These are phyloP conservation scores for Donacobius atricapilla DNA, from an alignment of 2,113 vertebrate genomes.

Conservation along the genomic window DNA sequence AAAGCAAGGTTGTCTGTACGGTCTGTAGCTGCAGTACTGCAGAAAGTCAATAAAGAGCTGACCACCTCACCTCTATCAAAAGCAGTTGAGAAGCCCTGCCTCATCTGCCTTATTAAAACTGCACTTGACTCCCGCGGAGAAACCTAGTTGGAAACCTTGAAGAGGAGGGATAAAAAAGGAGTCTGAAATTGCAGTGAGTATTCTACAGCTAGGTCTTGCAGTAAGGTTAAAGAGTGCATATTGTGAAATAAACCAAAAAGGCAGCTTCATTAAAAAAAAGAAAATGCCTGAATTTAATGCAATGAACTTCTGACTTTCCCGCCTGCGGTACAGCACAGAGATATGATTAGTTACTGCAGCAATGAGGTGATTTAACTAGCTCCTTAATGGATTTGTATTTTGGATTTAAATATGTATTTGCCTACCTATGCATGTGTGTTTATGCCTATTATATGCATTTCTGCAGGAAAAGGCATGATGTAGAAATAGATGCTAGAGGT, in stretches of 20 bases:
- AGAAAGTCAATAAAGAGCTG: slow-evolving; percentile 64
- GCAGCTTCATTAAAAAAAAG: background rate
- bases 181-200: slow-evolving; percentile 56
- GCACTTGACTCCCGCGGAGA: slow-evolving; percentile 27
- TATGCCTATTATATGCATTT: background rate
- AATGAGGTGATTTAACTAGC: background rate
- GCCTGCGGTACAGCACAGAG: background rate
- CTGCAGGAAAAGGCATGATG: background rate
- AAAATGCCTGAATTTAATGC: slow-evolving; percentile 9
- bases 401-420: background rate
- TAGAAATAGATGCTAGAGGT: background rate
- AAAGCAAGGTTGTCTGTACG: slow-evolving; percentile 16
- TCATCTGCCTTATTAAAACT: slow-evolving; percentile 59
- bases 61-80: slow-evolving; percentile 56
- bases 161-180: slow-evolving; percentile 26
- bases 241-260: slow-evolving; percentile 13
- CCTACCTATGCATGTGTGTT: background rate
- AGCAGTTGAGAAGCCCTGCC: slow-evolving; percentile 39
- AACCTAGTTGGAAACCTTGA: slow-evolving; percentile 15
- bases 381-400: slow-evolving; percentile 22
- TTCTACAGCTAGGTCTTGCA: background rate
- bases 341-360: slow-evolving; percentile 28
- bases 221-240: slow-evolving; percentile 17
- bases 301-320: slow-evolving; percentile 29
- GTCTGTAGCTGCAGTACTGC: slow-evolving; percentile 45